Base-by-base conservation (phyloP, 2,888 invertebrate genomes). In the Epicampocera succincta region DNA sequence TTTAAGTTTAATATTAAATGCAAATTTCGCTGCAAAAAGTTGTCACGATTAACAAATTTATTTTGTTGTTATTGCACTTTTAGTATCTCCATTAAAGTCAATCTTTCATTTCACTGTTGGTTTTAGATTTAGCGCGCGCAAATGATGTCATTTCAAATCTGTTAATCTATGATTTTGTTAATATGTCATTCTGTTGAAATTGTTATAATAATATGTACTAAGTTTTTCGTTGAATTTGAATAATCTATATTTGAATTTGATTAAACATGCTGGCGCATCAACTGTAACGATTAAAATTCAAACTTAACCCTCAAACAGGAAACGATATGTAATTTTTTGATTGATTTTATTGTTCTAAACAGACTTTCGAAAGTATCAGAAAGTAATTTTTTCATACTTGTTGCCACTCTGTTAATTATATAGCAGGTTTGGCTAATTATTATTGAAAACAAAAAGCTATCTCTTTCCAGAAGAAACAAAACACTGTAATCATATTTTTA, bases 221-320 rank as follows among this genome's bases (percentile, higher is more conserved):
- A 58, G 12, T 17, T 44, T 38, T 65, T 61, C 21, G 8, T 63
- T 69, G 54, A 81, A 69, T 56, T n/a, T n/a, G n/a, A n/a, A 65
- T 69, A 77, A 81, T 81, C 77, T 58, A 12, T 40, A 69, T 60
- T 65, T 71, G 54, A 77, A 78, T 74, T 52, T 58, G 19, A 11
- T 42, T 58, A 65, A 78, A 56, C 82, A 66, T 82, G 82, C 65
- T 82, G 78, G 54, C 29, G 71, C 74, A 78, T 82, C 33, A 71
- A 61, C 48, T 25, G 21, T 42, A 42, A 12, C 60, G 78, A 66
- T 79, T 73, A 73, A 15, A 13, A 71, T 63, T 21, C 8, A 42
- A 5, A 48, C 25, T 69, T 76, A 79, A 68, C 66, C 65, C 12
- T 54, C 15, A 38, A 50, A 33, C 12, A 61, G 0, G 11, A 2